A percentile compares a stretch with the other conserved stretches of the same genome.
These are phyloP conservation scores for Sternarchorhynchus goeldii DNA, from an alignment of 2,797 vertebrate genomes.

Conservation along the genomic window DNA sequence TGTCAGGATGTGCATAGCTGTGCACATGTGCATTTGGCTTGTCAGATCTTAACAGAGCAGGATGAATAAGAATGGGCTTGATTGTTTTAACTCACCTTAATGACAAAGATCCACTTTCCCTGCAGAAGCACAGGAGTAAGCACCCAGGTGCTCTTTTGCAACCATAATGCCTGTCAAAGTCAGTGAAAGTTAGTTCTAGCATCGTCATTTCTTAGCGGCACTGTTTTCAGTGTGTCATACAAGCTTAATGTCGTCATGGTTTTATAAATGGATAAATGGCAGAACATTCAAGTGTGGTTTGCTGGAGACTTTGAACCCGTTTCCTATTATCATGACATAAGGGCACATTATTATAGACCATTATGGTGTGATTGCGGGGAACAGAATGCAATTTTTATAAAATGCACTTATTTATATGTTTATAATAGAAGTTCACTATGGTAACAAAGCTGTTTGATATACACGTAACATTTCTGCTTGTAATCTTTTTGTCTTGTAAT, in stretches of 20 bases:
- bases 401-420: neutral
- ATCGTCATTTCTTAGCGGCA: too few species aligned
- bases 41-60: too few species aligned
- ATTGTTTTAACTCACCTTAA: too few species aligned
- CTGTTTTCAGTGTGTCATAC: neutral
- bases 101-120: too few species aligned
- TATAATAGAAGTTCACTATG: slow-evolving; percentile 24
- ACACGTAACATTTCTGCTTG: slow-evolving; percentile 12
- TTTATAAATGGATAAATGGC: neutral
- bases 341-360: neutral
- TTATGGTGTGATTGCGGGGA: neutral
- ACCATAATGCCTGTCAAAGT: too few species aligned
- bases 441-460: slow-evolving; percentile 30
- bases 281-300: neutral
- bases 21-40: too few species aligned
- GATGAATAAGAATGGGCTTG: too few species aligned
- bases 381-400: slow-evolving; percentile 26
- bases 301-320: neutral
- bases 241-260: neutral
- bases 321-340: neutral
- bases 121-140: too few species aligned
- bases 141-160: too few species aligned
- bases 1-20: too few species aligned
- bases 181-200: too few species aligned
- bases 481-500: slow-evolving; percentile 26